Conservation (phyloP, 2,113 vertebrate genomes). For the Ochotona princeps region DNA sequence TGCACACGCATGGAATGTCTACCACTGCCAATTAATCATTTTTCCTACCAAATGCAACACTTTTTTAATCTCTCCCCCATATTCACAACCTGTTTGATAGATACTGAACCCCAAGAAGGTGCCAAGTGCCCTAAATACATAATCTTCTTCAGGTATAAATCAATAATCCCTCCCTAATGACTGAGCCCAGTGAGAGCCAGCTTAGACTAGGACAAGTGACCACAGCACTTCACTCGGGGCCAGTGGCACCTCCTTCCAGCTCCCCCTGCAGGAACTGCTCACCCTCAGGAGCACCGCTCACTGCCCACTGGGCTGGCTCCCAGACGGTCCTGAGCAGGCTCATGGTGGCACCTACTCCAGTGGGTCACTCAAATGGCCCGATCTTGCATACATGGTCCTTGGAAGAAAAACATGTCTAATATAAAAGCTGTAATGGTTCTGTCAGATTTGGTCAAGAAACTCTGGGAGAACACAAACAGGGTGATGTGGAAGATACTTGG, state of each 20-base stretch:
- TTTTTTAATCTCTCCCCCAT: neutral
- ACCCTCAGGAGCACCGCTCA: neutral
- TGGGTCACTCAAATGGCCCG: neutral
- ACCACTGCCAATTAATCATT: constrained; percentile 1
- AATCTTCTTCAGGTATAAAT: constrained; percentile 39
- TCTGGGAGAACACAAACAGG: neutral
- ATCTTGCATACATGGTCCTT: neutral
- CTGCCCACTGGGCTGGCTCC: neutral
- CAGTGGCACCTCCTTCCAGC: neutral
- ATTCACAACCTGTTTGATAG: constrained; percentile 33
- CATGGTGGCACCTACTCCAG: neutral
- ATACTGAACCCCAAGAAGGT: neutral
- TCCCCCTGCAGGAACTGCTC: neutral
- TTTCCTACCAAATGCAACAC: constrained; percentile 13
- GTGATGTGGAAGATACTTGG: neutral
- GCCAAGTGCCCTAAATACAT: neutral
- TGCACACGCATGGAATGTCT: neutral
- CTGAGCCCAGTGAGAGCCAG: neutral
- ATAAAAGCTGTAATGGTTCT: constrained; percentile 18
- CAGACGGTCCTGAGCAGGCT: neutral
- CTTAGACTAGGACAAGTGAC: neutral
- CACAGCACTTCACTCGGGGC: neutral
- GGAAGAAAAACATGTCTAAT: neutral
- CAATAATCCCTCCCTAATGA: neutral
- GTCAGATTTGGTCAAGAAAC: constrained; percentile 48